Evolutionary conservation across 2,113 vertebrate genomes (phyloP), one percentile per base, ranked within the genome.

Genomic region (Dasyornis broadbenti): DNA sequence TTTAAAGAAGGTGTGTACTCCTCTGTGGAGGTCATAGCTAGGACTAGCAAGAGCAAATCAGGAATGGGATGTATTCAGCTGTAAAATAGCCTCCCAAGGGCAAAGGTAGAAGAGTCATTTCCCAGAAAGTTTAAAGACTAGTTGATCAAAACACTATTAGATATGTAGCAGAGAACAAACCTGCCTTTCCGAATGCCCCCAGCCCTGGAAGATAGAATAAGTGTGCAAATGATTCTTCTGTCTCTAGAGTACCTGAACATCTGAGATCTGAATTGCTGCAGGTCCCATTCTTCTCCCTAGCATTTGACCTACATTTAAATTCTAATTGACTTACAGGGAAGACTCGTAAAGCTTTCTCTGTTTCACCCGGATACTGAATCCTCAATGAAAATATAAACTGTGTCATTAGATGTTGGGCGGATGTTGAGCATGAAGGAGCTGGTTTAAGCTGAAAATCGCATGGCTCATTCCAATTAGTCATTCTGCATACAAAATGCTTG

Each of bases 241-340:
- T 97, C 95, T 96, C 93, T 78, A 49, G 90, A 94, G 89, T 91
- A 81, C 2, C 0, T 60, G 85, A 85, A 88, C 85, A 95, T 95
- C 53, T 90, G 92, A 96, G 92, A 93, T 95, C 87, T 92, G 94
- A 95, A 96, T 94, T 95, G 94, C 95, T 96, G 85, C 85, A 89
- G 95, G 93, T 96, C 82, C 82, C 92, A 83, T 93, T 91, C 93
- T 92, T 95, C 80, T 96, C 85, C 68, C 76, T 90, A 84, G 68
- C 82, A 92, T 95, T 92, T 26, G 35, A 96, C 93, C 93, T 95
- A 92, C 76, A 90, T 92, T 96, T 96, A 86, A 94, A 94, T 93
- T 96, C 93, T 92, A 96, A 91, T 95, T 96, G 82, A 95, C 88
- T 95, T 93, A 83, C 63, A 94, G 27, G 52, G 75, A 89, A 91